Base-by-base conservation (phyloP, 2,113 vertebrate species). In the Elaphurus davidianus region DNA sequence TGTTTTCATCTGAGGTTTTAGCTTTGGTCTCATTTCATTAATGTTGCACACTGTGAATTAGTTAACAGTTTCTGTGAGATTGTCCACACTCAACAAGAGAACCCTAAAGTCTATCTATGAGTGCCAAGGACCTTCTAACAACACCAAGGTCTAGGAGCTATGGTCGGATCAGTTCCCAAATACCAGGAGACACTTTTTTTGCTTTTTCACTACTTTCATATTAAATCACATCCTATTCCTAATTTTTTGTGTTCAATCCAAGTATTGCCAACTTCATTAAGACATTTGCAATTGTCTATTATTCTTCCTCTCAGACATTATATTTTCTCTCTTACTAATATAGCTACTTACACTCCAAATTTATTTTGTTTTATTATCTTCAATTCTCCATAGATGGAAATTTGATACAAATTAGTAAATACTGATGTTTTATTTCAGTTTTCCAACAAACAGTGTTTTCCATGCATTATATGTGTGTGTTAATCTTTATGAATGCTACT, bases 81-180 rank as follows among this genome's bases (percentile, higher is more conserved):
- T 67, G 5, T 52, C 67, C 59, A 30, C 17, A 6, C 43, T 40
- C 81, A 83, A 28, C 15, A 57, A 25, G 9, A 64, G 28, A 64
- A 64, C 25, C 52, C 1, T 1, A 6, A 87, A 78, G 21, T 2
- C 90, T 81, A 54, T 10, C 5, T 60, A 4, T 25, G 25, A n/a
- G 27, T 54, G 11, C 1, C 50, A 67, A 1, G 8, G 7, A 47
- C 4, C 15, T 87, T 8, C 1, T 60, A 60, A 50, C 0, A 52
- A 6, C 27, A 71, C 0, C 19, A 12, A 79, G 2, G 2, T n/a
- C 4, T 60, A 30, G 1, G 10, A 19, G 11, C 8, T 30, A 74
- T 3, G 9, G 25, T 59, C 2, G 59, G 13, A 1, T 78, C 52
- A 33, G 2, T 84, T 78, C 9, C 21, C n/a, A 40, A 30, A 13